These are phyloP conservation scores for Drosophila suboccidentalis DNA, from an alignment of 2,888 invertebrate genomes.

Conservation along the genomic window DNA sequence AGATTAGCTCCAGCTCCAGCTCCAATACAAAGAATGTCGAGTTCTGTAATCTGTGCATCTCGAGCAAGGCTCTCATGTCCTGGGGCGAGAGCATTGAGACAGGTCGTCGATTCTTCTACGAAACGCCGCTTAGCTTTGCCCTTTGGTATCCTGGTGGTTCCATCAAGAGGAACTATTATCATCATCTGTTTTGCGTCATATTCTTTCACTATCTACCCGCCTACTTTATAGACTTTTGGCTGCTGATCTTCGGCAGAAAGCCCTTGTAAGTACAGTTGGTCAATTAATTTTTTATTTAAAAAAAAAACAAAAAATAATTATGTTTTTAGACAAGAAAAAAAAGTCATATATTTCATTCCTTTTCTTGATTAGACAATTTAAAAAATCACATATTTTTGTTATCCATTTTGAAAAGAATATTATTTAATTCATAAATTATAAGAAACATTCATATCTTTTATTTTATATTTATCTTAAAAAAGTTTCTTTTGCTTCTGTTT, in stretches of 20 bases:
- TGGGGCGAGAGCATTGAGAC: conserved; percentile 94
- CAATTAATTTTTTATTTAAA: no score
- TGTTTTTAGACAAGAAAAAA: no score
- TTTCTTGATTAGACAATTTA: no score
- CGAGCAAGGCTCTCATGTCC: conserved; percentile 91
- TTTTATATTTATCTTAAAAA: no score
- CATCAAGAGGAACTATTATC: conserved; percentile 89
- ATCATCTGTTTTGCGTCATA: conserved; percentile 89
- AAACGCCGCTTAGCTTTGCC: conserved; percentile 91
- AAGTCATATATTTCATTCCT: no score
- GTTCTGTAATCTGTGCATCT: conserved; percentile 90
- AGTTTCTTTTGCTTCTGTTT: no score
- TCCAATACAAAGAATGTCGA: conserved; percentile 63
- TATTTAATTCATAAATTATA: no score
- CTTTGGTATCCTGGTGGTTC: conserved; percentile 93
- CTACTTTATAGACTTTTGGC: conserved; percentile 90
- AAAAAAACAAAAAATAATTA: no score
- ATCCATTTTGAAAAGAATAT: no score
- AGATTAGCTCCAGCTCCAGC: conserved; percentile 14
- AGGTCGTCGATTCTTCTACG: conserved; percentile 87
- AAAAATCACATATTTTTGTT: no score
- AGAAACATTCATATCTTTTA: no score
- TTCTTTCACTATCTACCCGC: conserved; percentile 92
- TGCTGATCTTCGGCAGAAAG: conserved; percentile 89
- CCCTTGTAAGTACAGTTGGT: conserved; percentile 90